Conservation (phyloP, 2,113 vertebrate genomes). For the Mustela lutreola region DNA sequence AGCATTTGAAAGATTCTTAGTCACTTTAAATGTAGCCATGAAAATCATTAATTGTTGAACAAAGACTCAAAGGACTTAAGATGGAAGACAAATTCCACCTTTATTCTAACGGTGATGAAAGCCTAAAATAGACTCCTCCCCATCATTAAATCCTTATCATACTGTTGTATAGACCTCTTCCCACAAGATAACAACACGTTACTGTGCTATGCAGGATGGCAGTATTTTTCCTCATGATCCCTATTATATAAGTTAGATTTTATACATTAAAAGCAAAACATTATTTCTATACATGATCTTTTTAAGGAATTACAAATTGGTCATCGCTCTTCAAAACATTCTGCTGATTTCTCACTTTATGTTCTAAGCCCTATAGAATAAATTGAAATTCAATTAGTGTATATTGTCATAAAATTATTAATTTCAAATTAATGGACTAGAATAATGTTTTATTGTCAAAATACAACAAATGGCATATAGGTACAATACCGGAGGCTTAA, state of each 20-base stretch:
- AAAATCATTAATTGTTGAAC: conserved; percentile 45
- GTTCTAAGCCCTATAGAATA: conserved; percentile 1
- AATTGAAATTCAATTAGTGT: conserved; percentile 29
- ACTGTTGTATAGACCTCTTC: background rate
- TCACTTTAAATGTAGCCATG: conserved; percentile 15
- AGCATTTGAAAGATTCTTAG: background rate
- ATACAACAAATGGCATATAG: background rate
- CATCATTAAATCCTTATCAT: background rate
- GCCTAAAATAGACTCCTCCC: background rate
- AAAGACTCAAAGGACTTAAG: background rate
- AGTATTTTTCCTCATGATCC: background rate
- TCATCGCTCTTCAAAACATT: background rate
- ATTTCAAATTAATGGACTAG: conserved; percentile 22
- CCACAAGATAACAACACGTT: background rate
- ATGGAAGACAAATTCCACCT: conserved; percentile 48
- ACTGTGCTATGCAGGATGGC: background rate
- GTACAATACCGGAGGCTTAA: background rate
- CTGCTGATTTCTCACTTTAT: conserved; percentile 4
- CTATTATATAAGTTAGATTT: background rate
- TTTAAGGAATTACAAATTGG: background rate
- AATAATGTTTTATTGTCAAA: background rate
- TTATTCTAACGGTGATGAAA: background rate
- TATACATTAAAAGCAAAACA: conserved; percentile 5
- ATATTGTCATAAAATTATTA: conserved; percentile 15
- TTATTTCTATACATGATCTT: background rate